These are phyloP conservation scores for Osmerus eperlanus DNA, from an alignment of 2,113 vertebrate species.

Conservation along the genomic window DNA sequence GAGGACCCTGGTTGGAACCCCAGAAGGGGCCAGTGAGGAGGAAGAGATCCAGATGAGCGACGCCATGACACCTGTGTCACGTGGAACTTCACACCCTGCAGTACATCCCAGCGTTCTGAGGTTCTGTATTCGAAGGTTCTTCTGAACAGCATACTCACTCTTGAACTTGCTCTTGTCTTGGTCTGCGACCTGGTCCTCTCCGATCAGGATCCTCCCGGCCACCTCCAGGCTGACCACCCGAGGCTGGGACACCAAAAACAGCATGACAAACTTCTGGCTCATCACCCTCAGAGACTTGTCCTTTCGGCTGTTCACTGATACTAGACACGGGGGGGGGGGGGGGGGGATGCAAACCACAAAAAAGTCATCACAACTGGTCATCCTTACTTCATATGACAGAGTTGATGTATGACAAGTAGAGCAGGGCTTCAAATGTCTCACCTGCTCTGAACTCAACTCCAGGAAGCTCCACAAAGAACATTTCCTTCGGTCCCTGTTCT, in stretches of 20 bases:
- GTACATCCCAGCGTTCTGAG: not conserved
- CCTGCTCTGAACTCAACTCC: constrained; percentile 88
- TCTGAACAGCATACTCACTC: constrained; percentile 77
- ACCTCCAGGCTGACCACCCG: constrained; percentile 89
- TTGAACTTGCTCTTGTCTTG: constrained; percentile 97
- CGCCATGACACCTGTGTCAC: too few species aligned
- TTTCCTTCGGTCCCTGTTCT: constrained; percentile 70
- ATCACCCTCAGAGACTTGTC: constrained; percentile 95
- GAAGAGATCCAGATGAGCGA: too few species aligned
- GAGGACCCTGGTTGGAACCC: too few species aligned
- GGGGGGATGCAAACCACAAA: not conserved
- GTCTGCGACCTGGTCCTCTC: constrained; percentile 86
- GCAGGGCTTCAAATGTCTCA: constrained; percentile 49
- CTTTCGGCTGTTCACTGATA: constrained; percentile 90
- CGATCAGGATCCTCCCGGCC: constrained; percentile 94
- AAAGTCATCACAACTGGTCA: not conserved
- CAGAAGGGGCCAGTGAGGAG: too few species aligned
- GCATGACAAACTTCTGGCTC: constrained; percentile 99
- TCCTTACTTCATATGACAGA: not conserved
- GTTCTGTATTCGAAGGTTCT: not conserved
- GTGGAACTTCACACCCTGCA: too few species aligned
- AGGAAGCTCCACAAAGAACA: constrained; percentile 84
- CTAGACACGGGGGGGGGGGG: constrained; percentile 57
- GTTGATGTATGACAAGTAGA: not conserved
- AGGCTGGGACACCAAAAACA: constrained; percentile 89